These are phyloP conservation scores for Macrobrachium nipponense DNA, from an alignment of 1,140 invertebrate species.

Conservation along the genomic window DNA sequence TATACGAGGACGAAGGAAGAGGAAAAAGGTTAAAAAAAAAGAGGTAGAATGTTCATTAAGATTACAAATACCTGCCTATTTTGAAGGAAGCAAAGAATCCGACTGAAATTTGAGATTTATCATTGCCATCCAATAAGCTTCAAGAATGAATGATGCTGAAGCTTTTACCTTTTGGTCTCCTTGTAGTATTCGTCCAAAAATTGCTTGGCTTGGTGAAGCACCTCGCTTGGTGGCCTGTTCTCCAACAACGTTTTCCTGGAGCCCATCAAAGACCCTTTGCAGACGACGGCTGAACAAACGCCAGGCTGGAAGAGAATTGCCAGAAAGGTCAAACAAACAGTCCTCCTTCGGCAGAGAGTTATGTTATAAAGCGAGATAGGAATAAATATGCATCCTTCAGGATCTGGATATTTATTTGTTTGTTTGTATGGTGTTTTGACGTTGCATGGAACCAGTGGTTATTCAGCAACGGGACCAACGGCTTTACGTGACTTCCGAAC, in stretches of 20 bases:
- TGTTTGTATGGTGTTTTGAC: too few species aligned
- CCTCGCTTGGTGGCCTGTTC: conserved; percentile 75
- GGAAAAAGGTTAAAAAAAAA: too few species aligned
- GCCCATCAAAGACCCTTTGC: conserved; percentile 24
- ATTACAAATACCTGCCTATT: neutral
- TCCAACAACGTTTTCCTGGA: neutral
- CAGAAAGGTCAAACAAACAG: neutral
- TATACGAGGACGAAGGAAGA: conserved; percentile 57
- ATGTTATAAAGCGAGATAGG: neutral
- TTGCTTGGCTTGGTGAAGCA: conserved; percentile 83
- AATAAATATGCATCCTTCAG: neutral
- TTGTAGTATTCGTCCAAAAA: conserved; percentile 89
- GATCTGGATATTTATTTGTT: too few species aligned
- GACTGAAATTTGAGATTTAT: neutral
- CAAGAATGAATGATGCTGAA: conserved; percentile 63
- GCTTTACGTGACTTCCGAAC: too few species aligned
- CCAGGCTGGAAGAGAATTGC: neutral
- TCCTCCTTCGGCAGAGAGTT: neutral
- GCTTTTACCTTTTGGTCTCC: conserved; percentile 83
- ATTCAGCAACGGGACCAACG: too few species aligned
- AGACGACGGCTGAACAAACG: conserved; percentile 16
- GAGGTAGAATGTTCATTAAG: too few species aligned
- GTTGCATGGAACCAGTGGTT: too few species aligned
- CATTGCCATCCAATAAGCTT: neutral
- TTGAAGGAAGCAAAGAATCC: neutral